A percentile compares a stretch with the other conserved stretches of the same genome.
phyloP scores from a whole-genome alignment of 53 echinoderm and acorn worm species.

The Stichopus horrens region DNA sequence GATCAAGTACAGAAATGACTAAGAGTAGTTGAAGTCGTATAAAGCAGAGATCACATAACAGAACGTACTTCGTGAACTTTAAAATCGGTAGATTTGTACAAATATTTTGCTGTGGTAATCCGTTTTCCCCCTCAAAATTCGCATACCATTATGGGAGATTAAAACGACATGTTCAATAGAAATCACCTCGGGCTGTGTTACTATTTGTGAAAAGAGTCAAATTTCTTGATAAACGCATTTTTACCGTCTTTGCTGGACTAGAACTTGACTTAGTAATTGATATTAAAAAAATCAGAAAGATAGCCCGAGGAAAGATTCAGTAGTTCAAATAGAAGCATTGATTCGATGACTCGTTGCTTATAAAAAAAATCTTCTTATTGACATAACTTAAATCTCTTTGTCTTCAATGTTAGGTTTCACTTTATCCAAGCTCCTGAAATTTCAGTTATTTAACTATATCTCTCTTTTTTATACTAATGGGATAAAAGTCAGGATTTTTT shows the following conservation, averaged over 20 bases:
- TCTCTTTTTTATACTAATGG: conserved; percentile 16
- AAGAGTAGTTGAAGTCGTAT: no score
- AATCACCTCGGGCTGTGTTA: conserved; percentile 38
- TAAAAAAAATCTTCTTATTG: background rate
- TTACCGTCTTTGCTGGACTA: background rate
- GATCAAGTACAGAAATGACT: no score
- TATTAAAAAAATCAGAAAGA: conserved; percentile 21
- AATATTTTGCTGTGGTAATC: conserved; percentile 44
- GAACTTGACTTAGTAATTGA: conserved; percentile 42
- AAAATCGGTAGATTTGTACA: conserved; percentile 34
- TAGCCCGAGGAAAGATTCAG: conserved; percentile 1
- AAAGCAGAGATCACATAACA: conserved; percentile 17
- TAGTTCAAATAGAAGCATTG: conserved; percentile 30
- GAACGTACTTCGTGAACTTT: conserved; percentile 13
- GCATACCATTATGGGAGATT: conserved; percentile 17
- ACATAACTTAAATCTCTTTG: conserved; percentile 34
- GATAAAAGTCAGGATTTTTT: conserved; percentile 12
- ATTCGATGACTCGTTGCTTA: conserved; percentile 14
- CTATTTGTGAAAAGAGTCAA: conserved; percentile 16
- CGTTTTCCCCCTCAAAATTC: background rate
- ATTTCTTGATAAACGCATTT: conserved; percentile 23
- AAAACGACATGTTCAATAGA: conserved; percentile 1
- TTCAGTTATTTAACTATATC: background rate
- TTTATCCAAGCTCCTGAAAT: background rate
- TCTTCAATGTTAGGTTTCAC: conserved; percentile 25